Percentiles rank a stretch among this genome's conserved stretches.
phyloP scores from a whole-genome alignment of 2,888 invertebrate species.

The Hypomecis atomaria region DNA sequence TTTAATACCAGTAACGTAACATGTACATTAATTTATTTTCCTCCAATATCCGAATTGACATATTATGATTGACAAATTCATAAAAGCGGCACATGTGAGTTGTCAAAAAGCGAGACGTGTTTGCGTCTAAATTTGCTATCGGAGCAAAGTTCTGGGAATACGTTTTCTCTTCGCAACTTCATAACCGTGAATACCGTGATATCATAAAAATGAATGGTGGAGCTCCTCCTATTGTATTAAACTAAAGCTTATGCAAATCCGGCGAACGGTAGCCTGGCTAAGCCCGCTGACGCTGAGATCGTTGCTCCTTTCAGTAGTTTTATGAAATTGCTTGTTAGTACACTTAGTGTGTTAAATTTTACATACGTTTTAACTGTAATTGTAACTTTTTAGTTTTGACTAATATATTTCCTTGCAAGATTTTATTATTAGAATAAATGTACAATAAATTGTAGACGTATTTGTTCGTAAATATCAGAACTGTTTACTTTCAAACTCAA shows the following conservation, averaged over 20 bases:
- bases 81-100: constrained; percentile 3
- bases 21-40: not conserved
- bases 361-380: not conserved
- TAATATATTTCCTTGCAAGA: too few species aligned
- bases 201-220: constrained; percentile 24
- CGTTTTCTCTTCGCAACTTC: constrained; percentile 17
- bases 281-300: constrained; percentile 17
- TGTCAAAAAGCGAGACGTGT: constrained; percentile 10
- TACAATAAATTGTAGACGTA: too few species aligned
- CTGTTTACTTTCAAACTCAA: too few species aligned
- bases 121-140: constrained; percentile 8
- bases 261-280: constrained; percentile 1
- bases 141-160: constrained; percentile 15
- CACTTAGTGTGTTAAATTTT: not conserved
- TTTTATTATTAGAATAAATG: too few species aligned
- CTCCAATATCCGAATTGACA: not conserved
- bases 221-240: constrained; percentile 25
- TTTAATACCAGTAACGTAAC: not conserved
- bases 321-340: constrained; percentile 3
- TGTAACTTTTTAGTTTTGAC: too few species aligned
- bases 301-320: constrained; percentile 8
- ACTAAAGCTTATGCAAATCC: constrained; percentile 28
- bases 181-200: constrained; percentile 21
- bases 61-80: constrained; percentile 16
- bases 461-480: too few species aligned